Evolutionary conservation across 2,888 invertebrate species (phyloP), one percentile per base, ranked within the genome.

Genomic region (Schizaphis graminum): DNA sequence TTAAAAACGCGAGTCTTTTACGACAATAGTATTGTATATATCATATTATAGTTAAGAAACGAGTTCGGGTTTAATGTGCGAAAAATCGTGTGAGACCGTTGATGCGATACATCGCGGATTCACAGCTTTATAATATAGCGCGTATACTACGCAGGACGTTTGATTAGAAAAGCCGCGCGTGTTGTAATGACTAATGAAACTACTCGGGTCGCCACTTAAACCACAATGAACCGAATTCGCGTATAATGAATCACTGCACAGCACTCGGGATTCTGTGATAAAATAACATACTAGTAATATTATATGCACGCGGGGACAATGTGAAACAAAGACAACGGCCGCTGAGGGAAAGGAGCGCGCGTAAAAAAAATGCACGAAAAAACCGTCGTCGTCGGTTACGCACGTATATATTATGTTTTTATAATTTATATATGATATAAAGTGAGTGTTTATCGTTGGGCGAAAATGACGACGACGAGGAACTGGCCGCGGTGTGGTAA

Each of bases 371-470:
- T 77, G 8, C 21, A 35, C 77, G 21, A 35, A 77, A 77, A 41
- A 77, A 77, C 77, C 77, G 7, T 7, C 77, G 35, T 21, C 85
- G 86, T 57, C 92, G 57, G 85, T 91, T 86, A 91, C 35, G 35
- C 77, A 0, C 35, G 16, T 77, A 77, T 77, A 77, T 21, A 77
- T 35, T 35, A 67, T 61, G 11, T 28, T 28, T 28, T 11, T 61
- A 61, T 10, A 28, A 61, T 11, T 61, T 28, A 77, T 67, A 77
- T 53, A 53, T 53, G 1, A 35, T 77, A 77, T 21, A 77, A 77
- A 77, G 77, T 35, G 91, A 57, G 92, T 61, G 92, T 87, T 92
- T 92, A 92, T 92, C 88, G 35, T n/a, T 28, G 88, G 26, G 86
- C 56, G 61, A 87, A 61, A 92, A 67, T 86, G 61, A 85, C 10